A percentile compares a stretch with the other conserved stretches of the same genome.
Evolutionary conservation across 2,888 invertebrate genomes (phyloP).

Genomic region (Orchestes rusci): DNA sequence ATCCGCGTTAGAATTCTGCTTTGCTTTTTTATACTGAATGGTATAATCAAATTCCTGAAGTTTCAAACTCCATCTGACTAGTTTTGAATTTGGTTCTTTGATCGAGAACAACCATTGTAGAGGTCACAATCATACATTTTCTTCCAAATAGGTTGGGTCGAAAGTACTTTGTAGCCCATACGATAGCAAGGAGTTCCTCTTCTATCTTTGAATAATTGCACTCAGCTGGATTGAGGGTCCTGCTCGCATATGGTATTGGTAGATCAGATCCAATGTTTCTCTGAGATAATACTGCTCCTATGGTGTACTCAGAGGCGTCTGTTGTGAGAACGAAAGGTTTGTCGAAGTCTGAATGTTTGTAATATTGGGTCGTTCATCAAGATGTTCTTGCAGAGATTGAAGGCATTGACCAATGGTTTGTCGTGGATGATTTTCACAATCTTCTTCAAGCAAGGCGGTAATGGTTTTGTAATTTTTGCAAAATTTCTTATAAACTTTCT

Average conservation of each 20-base stretch:
- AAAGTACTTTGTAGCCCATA: neutral
- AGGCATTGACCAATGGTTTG: conserved; percentile 12
- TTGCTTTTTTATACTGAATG: too few relatives aligned
- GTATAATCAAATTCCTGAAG: too few relatives aligned
- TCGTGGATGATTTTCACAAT: conserved; percentile 9
- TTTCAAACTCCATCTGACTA: too few relatives aligned
- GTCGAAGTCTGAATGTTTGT: too few relatives aligned
- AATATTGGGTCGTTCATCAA: conserved; percentile 18
- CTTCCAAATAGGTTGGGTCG: conserved; percentile 1
- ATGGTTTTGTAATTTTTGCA: too few relatives aligned
- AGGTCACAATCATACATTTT: neutral
- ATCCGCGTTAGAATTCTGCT: conserved; percentile 1
- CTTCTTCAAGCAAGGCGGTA: conserved; percentile 17
- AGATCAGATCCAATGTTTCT: too few relatives aligned
- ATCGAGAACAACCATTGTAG: conserved; percentile 1
- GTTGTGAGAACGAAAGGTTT: too few relatives aligned
- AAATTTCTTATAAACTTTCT: too few relatives aligned
- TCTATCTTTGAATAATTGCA: conserved; percentile 2
- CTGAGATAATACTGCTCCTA: too few relatives aligned
- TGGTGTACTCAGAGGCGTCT: too few relatives aligned
- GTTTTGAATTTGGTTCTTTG: too few relatives aligned
- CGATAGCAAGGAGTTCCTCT: neutral
- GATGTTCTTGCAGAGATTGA: conserved; percentile 19
- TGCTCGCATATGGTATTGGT: conserved; percentile 1
- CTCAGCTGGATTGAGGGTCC: too few relatives aligned